phyloP scores from a whole-genome alignment of 1,140 invertebrate genomes.

The Nasonia vitripennis region DNA sequence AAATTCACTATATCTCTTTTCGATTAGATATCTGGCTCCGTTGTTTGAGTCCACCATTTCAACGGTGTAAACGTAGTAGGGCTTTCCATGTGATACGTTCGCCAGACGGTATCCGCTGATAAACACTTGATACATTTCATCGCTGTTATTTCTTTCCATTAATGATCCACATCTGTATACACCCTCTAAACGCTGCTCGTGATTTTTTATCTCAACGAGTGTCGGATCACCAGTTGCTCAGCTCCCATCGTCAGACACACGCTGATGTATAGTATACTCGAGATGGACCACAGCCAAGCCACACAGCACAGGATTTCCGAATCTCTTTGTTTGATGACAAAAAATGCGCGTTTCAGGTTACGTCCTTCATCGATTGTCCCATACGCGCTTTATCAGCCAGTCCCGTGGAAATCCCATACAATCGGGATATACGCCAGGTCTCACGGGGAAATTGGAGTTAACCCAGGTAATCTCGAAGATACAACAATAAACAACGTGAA shows the following conservation, averaged over 20 bases:
- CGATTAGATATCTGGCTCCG: constrained; percentile 73
- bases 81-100: constrained; percentile 70
- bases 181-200: not conserved
- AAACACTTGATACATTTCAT: constrained; percentile 72
- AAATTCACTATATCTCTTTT: constrained; percentile 79
- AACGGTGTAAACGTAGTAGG: constrained; percentile 78
- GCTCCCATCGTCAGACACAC: not conserved
- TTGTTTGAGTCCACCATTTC: constrained; percentile 72
- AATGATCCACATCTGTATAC: not conserved
- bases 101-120: constrained; percentile 72
- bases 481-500: not conserved
- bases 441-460: not conserved
- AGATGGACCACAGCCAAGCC: too few species aligned
- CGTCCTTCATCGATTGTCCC: constrained; percentile 30
- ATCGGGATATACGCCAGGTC: not conserved
- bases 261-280: too few species aligned
- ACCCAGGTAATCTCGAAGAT: not conserved
- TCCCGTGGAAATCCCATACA: not conserved
- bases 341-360: constrained; percentile 26
- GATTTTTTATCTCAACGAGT: not conserved
- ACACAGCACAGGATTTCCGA: too few species aligned
- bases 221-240: not conserved
- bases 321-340: constrained; percentile 31
- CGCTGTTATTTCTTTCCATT: constrained; percentile 44
- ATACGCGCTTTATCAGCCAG: not conserved